A percentile compares a stretch with the other conserved stretches of the same genome.
These are phyloP conservation scores for Delphinapterus leucas DNA, from an alignment of 2,113 vertebrate species.

Conservation along the genomic window DNA sequence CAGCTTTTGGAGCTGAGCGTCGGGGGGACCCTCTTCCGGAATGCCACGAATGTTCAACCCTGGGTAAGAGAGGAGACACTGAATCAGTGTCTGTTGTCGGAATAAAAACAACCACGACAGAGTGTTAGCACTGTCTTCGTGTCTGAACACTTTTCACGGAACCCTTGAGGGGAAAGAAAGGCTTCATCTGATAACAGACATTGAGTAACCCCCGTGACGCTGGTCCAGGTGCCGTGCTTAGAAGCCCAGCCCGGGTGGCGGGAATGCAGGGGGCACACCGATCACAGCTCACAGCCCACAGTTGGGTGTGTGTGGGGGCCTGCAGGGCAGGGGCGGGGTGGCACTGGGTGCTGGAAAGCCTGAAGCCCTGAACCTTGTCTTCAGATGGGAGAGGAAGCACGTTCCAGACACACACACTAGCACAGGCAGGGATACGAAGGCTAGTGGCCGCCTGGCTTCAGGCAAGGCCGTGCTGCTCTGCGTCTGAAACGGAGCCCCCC, in stretches of 20 bases:
- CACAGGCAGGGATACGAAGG: neutral
- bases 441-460: neutral
- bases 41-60: conserved; percentile 90
- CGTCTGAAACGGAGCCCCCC: neutral
- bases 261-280: neutral
- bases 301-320: too few relatives aligned
- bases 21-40: conserved; percentile 91
- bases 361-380: neutral
- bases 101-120: neutral
- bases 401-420: neutral
- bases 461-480: neutral
- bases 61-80: conserved; percentile 75
- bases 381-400: neutral
- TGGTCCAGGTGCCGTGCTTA: neutral
- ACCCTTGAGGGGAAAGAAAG: neutral
- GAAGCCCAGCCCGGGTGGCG: neutral
- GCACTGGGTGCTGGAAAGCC: neutral
- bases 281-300: neutral
- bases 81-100: neutral
- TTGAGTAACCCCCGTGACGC: neutral
- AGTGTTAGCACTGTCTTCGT: accelerated
- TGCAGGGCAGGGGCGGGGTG: neutral
- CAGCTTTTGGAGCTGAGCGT: conserved; percentile 91
- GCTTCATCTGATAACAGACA: neutral
- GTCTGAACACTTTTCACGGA: neutral